Conservation (phyloP, 2,113 vertebrate species). For the Sinocyclocheilus grahami region DNA sequence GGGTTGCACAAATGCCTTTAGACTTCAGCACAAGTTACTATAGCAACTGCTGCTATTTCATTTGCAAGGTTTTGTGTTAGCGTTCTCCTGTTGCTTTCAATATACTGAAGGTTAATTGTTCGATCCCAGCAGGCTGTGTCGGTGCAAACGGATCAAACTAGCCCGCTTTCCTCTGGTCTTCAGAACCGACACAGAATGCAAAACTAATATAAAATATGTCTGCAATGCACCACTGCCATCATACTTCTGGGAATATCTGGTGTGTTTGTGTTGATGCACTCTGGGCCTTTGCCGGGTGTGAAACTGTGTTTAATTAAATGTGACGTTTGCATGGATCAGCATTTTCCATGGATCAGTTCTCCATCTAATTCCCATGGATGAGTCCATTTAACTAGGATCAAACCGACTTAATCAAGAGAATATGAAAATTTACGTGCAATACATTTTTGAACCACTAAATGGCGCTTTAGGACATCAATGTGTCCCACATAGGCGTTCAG, state of each 20-base stretch:
- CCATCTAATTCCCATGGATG: neutral
- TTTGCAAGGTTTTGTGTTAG: conserved; percentile 48
- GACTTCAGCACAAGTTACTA: conserved; percentile 55
- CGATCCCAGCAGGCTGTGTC: conserved; percentile 48
- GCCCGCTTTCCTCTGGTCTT: neutral
- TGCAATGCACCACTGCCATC: conserved; percentile 12
- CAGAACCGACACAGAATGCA: neutral
- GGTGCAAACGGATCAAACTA: conserved; percentile 7
- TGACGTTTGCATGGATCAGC: neutral
- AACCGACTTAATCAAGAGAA: neutral
- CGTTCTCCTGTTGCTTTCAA: conserved; percentile 55
- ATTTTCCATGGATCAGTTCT: neutral
- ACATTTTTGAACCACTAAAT: neutral
- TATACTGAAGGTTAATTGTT: conserved; percentile 59
- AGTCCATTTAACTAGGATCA: neutral
- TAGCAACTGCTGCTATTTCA: conserved; percentile 52
- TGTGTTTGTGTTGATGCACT: neutral
- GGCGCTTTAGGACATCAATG: conserved; percentile 22
- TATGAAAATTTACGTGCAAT: neutral
- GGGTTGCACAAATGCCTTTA: conserved; percentile 39
- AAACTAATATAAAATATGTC: neutral
- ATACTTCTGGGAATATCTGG: neutral
- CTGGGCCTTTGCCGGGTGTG: neutral
- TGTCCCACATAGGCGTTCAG: too few relatives aligned
- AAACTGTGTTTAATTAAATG: neutral